Percentiles rank a stretch among this genome's conserved stretches.
Evolutionary conservation across 2,113 vertebrate species (phyloP).

Genomic region (Tychaedon coryphoeus): DNA sequence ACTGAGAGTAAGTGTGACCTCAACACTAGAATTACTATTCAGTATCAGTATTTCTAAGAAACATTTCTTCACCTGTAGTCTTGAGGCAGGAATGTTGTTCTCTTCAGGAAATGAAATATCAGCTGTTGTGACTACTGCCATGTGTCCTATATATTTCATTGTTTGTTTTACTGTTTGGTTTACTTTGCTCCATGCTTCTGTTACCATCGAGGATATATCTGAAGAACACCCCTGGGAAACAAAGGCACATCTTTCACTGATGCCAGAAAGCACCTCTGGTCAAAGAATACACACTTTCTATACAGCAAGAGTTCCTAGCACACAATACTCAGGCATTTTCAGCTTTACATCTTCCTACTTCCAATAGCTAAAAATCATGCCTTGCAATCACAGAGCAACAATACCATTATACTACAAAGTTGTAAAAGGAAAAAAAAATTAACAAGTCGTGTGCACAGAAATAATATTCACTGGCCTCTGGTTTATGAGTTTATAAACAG

Average conservation of each 20-base stretch:
- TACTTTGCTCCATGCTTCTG: constrained; percentile 82
- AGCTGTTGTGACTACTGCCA: constrained; percentile 76
- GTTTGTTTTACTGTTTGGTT: constrained; percentile 70
- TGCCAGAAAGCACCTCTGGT: neutral
- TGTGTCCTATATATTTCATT: constrained; percentile 69
- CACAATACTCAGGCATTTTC: neutral
- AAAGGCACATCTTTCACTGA: neutral
- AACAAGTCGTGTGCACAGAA: neutral
- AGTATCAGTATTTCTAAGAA: neutral
- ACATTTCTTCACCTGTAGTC: constrained; percentile 58
- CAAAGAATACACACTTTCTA: neutral
- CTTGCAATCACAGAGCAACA: neutral
- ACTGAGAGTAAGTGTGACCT: neutral
- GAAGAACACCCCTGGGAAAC: constrained; percentile 86
- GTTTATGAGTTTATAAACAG: neutral
- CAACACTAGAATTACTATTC: neutral
- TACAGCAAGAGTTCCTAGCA: neutral
- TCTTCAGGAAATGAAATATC: constrained; percentile 66
- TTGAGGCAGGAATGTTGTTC: constrained; percentile 46
- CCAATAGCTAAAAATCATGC: neutral
- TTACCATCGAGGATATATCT: constrained; percentile 91
- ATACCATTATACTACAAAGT: neutral
- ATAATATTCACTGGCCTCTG: neutral
- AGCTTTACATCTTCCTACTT: neutral
- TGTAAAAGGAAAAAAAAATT: neutral